These are phyloP conservation scores for Porites evermanni DNA, from an alignment of 92 coral and sea anemone genomes.

Conservation along the genomic window DNA sequence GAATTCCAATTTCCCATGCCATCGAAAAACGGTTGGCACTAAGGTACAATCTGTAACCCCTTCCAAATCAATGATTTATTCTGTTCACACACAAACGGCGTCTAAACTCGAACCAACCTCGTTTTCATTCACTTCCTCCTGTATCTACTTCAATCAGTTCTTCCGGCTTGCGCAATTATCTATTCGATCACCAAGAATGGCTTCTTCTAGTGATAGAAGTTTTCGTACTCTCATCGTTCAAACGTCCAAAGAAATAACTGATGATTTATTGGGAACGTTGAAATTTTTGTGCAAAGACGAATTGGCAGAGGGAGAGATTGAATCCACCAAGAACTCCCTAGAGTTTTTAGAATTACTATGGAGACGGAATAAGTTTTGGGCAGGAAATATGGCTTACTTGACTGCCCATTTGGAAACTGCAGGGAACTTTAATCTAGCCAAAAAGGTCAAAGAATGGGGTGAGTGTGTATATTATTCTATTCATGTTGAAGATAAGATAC, in stretches of 20 bases:
- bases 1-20: too few species aligned
- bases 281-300: conserved; percentile 1
- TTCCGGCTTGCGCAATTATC: not conserved
- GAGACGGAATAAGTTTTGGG: not conserved
- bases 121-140: not conserved
- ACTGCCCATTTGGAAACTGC: not conserved
- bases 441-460: not conserved
- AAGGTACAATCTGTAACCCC: too few species aligned
- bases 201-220: not conserved
- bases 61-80: too few species aligned
- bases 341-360: conserved; percentile 1
- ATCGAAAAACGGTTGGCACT: too few species aligned
- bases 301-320: not conserved
- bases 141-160: too few species aligned
- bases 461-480: not conserved
- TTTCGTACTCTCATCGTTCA: not conserved
- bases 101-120: not conserved
- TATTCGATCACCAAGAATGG: not conserved
- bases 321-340: not conserved
- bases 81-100: too few species aligned
- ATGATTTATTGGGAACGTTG: not conserved
- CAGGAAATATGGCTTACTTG: not conserved
- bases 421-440: not conserved
- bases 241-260: not conserved
- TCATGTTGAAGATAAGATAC: not conserved